Evolutionary conservation across 2,113 vertebrate genomes (phyloP), one percentile per base, ranked within the genome.

Genomic region (Geococcyx californianus): DNA sequence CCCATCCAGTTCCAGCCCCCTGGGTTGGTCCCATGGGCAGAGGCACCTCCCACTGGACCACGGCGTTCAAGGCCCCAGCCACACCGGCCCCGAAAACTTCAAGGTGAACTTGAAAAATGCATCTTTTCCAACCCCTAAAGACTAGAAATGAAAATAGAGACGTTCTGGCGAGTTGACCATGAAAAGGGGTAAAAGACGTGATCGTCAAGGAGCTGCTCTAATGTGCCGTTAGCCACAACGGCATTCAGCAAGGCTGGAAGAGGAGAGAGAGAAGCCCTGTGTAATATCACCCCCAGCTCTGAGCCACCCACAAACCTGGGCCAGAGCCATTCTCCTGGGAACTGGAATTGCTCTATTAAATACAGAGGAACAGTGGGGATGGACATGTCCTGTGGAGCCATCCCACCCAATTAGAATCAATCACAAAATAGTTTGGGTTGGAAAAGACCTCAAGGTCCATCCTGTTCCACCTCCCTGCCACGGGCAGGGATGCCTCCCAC

Each of bases 311-410:
- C 23, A 16, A 3, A 23, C 3, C 13, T 3, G 70, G 51, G 24
- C 17, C 31, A 7, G 69, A 89, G 36, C 64, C 3, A 0, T 16
- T 31, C 20, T 40, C 51, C 28, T 1, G 28, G 56, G 44, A 67
- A 13, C 4, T 1, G 5, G 56, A 62, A 60, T 21, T 13, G 13
- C 68, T 49, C 16, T 4, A 2, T 8, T 33, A 25, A 40, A 3
- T 4, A 10, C 16, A 12, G 40, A 36, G 63, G 51, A 25, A 4
- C 29, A 1, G 40, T 1, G 7, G 25, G 20, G 67, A 49, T 5
- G 18, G 2, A 1, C 9, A 0, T 0, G n/a, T 17, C 31, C 81
- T 73, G 36, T 8, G 4, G 47, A 54, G 15, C 33, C 49, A 66
- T 31, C 33, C 29, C 9, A 16, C 17, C 28, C 31, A 11, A 47